Evolutionary conservation across 92 coral and sea anemone genomes (phyloP).

Genomic region (Zoanthus gigantus): DNA sequence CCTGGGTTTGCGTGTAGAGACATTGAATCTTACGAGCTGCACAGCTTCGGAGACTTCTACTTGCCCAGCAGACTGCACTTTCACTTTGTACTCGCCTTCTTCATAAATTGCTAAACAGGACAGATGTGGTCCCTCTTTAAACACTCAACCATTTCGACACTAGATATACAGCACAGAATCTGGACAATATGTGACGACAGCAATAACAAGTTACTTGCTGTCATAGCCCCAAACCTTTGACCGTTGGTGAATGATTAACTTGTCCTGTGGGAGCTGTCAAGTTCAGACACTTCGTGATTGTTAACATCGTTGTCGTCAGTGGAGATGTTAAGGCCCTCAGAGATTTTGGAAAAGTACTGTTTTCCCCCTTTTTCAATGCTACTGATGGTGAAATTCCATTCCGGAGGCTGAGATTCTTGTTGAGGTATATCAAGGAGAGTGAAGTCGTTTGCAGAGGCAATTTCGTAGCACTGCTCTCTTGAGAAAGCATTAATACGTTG

Average conservation of each 20-base stretch:
- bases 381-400: background rate
- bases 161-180: background rate
- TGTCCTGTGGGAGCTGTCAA: background rate
- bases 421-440: constrained; percentile 1
- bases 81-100: background rate
- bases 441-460: background rate
- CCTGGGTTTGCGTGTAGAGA: background rate
- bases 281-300: background rate
- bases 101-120: background rate
- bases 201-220: background rate
- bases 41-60: constrained; percentile 8
- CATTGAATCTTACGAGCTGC: background rate
- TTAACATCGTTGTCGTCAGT: background rate
- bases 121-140: constrained; percentile 1
- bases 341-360: background rate
- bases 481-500: too few species aligned
- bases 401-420: background rate
- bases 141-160: constrained; percentile 2
- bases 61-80: constrained; percentile 11
- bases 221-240: background rate
- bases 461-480: too few species aligned
- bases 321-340: background rate
- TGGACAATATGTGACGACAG: background rate
- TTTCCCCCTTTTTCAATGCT: background rate
- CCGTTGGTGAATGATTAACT: background rate